phyloP scores from a whole-genome alignment of 2,888 invertebrate genomes.

The Cryptus armator region DNA sequence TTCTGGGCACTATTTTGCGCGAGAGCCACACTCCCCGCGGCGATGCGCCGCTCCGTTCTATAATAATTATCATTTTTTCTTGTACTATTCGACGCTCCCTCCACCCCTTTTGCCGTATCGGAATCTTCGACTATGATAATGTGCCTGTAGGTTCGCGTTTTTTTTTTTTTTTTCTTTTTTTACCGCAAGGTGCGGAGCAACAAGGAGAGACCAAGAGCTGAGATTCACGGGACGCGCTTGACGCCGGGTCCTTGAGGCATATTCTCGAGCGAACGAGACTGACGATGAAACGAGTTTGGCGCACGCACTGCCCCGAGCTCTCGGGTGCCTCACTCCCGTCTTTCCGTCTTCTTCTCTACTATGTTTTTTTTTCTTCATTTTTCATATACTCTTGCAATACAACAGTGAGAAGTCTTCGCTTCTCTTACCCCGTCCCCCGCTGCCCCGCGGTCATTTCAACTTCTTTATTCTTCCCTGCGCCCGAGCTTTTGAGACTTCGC shows the following conservation, averaged over 20 bases:
- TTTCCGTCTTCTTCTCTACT: no score
- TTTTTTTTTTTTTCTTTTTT: no score
- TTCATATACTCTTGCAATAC: conserved; percentile 20
- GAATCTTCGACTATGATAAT: neutral
- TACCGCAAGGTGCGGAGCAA: conserved; percentile 7
- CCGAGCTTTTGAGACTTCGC: conserved; percentile 10
- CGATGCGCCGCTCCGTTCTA: neutral
- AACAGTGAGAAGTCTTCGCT: conserved; percentile 16
- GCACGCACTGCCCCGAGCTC: conserved; percentile 27
- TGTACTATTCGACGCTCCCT: neutral
- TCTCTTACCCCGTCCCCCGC: neutral
- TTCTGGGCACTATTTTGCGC: conserved; percentile 9
- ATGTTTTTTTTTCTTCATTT: conserved; percentile 12
- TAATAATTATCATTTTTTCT: conserved; percentile 4
- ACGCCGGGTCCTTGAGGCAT: conserved; percentile 21
- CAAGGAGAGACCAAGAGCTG: neutral
- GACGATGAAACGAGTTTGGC: conserved; percentile 57
- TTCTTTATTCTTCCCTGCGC: conserved; percentile 20
- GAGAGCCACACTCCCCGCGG: neutral
- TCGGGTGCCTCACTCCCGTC: neutral
- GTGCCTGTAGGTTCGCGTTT: neutral
- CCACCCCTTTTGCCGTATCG: neutral
- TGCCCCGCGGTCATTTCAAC: neutral
- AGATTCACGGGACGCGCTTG: conserved; percentile 6
- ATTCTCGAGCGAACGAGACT: conserved; percentile 10